Evolutionary conservation across 2,797 vertebrate genomes (phyloP).

Genomic region (Microcaecilia unicolor): DNA sequence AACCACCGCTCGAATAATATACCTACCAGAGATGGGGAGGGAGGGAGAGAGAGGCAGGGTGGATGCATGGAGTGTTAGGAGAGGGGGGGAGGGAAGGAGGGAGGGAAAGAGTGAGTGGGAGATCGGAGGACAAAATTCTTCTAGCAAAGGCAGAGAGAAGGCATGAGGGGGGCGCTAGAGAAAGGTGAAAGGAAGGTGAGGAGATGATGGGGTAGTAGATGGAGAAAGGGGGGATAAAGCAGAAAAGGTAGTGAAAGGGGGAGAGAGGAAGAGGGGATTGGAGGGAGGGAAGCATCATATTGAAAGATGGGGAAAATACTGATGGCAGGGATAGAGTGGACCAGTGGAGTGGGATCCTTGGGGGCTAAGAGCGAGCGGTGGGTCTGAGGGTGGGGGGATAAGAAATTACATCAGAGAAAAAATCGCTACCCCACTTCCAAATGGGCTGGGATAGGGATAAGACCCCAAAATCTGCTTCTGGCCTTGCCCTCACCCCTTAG

Average conservation of each 20-base stretch:
- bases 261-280: background rate
- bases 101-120: background rate
- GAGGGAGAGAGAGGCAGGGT: conserved; percentile 45
- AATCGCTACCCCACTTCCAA: no score
- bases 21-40: conserved; percentile 33
- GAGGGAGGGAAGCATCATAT: background rate
- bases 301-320: background rate
- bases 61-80: conserved; percentile 42
- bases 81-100: conserved; percentile 15
- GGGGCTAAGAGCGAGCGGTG: no score
- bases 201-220: no score
- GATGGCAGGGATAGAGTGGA: no score
- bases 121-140: no score
- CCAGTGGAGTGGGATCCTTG: no score
- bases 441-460: no score
- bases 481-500: no score
- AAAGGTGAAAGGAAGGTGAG: background rate
- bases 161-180: background rate
- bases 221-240: background rate
- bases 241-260: background rate
- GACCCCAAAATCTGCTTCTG: no score
- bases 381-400: no score
- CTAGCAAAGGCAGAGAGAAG: background rate
- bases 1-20: conserved; percentile 23
- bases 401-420: no score